Evolutionary conservation across 2,888 invertebrate genomes (phyloP), one percentile per base, ranked within the genome.

Genomic region (Cryptocephalus moraei): DNA sequence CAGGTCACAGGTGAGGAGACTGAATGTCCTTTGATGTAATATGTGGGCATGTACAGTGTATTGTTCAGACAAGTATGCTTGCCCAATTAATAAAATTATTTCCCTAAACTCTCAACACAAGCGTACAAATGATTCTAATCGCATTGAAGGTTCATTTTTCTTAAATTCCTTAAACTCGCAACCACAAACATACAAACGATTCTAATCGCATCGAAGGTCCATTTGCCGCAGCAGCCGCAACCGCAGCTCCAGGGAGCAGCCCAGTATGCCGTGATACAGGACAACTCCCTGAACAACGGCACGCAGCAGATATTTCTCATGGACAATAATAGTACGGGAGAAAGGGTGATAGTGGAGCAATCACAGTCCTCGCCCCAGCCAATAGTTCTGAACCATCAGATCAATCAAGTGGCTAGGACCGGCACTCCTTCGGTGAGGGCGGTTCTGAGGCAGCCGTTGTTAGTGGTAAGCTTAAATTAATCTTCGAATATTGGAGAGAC

Each of bases 351-450:
- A 13, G 45, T 49, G 31, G 50, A 53, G 31, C 49, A 53, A 22
- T 22, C 45, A 9, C 39, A 44, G 36, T 33, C 31, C 31, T 6
- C 49, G 8, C 53, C 44, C 34, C 52, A 52, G 41, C 53, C 53
- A 8, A 53, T 53, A n/a, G 49, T 53, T 22, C 39, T 53, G 34
- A 53, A 53, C 47, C 53, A 53, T 42, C 53, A 53, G 38, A 33
- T 53, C 14, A 46, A 39, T n/a, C 51, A 46, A 32, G 22, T 22
- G 6, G 6, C 22, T 22, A 22, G 22, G 22, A 22, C 22, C n/a
- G 22, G 3, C 22, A 22, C 22, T 22, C n/a, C 9, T 31, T 33
- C 43, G 10, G 34, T 46, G n/a, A 22, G 49, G 8, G 31, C 34
- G 4, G 40, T 12, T 13, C 2, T 48, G 1, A 41, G 48, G 33